A percentile compares a stretch with the other conserved stretches of the same genome.
Conservation (phyloP, 2,797 vertebrate genomes). For the Telmatherina bonti region DNA sequence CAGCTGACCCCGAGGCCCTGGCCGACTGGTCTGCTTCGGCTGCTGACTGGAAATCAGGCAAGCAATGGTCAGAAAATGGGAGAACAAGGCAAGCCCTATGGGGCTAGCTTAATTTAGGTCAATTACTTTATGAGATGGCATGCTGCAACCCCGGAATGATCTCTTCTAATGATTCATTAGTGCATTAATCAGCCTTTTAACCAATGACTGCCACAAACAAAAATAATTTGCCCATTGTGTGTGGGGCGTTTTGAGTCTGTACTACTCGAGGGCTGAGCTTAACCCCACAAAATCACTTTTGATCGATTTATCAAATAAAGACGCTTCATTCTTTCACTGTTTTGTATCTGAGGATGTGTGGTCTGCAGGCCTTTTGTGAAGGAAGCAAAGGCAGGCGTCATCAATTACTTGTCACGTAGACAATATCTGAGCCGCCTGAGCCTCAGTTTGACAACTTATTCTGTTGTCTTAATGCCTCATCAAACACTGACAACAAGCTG, state of each 20-base stretch:
- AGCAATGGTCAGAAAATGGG: constrained; percentile 33
- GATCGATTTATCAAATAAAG: constrained; percentile 43
- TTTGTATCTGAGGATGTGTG: constrained; percentile 40
- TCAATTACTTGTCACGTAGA: constrained; percentile 68
- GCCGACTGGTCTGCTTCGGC: constrained; percentile 15
- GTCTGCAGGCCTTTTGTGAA: constrained; percentile 17
- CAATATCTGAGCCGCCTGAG: constrained; percentile 63
- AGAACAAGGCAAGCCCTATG: constrained; percentile 47
- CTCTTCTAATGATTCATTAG: constrained; percentile 73
- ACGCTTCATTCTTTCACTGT: constrained; percentile 13
- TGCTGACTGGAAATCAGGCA: constrained; percentile 45
- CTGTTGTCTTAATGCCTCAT: constrained; percentile 75
- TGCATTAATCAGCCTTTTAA: constrained; percentile 72
- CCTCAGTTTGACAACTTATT: constrained; percentile 72
- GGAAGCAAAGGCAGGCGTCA: constrained; percentile 50
- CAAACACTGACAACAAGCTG: constrained; percentile 67
- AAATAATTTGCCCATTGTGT: constrained; percentile 48
- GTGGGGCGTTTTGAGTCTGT: constrained; percentile 16
- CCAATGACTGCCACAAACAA: constrained; percentile 61
- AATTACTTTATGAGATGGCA: constrained; percentile 68
- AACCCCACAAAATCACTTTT: constrained; percentile 16
- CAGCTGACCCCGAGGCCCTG: constrained; percentile 22
- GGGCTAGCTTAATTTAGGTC: constrained; percentile 71
- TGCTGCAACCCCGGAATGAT: constrained; percentile 55
- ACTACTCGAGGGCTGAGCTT: constrained; percentile 16